phyloP scores from a whole-genome alignment of 1,140 invertebrate genomes.

The Papilio glaucus region DNA sequence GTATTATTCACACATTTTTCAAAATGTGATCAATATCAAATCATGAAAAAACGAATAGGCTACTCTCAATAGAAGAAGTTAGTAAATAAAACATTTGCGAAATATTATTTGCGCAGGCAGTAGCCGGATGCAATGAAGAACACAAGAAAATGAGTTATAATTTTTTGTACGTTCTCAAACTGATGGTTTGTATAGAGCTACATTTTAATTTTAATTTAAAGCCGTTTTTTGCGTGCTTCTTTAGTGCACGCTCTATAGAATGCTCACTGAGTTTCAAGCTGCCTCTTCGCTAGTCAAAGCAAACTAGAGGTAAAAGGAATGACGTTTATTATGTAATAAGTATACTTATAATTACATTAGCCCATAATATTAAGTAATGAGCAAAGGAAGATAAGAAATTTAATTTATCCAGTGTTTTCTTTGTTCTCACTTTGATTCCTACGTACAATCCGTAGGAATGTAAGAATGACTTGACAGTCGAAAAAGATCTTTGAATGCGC shows the following conservation, averaged over 20 bases:
- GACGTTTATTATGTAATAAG: background rate
- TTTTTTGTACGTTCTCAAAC: constrained; percentile 13
- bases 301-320: background rate
- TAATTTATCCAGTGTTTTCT: no score
- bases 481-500: no score
- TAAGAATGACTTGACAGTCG: no score
- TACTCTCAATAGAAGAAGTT: background rate
- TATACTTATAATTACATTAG: no score
- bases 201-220: constrained; percentile 11
- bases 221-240: constrained; percentile 5
- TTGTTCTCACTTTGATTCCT: no score
- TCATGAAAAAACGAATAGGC: background rate
- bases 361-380: no score
- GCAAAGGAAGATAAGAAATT: no score
- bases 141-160: constrained; percentile 12
- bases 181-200: background rate
- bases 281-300: background rate
- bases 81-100: background rate
- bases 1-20: no score
- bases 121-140: background rate
- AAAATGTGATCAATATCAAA: background rate
- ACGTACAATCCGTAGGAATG: no score
- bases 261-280: constrained; percentile 18
- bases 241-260: constrained; percentile 6
- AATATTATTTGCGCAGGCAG: constrained; percentile 1